phyloP scores from a whole-genome alignment of 2,797 vertebrate species.

The Myotis planiceps region DNA sequence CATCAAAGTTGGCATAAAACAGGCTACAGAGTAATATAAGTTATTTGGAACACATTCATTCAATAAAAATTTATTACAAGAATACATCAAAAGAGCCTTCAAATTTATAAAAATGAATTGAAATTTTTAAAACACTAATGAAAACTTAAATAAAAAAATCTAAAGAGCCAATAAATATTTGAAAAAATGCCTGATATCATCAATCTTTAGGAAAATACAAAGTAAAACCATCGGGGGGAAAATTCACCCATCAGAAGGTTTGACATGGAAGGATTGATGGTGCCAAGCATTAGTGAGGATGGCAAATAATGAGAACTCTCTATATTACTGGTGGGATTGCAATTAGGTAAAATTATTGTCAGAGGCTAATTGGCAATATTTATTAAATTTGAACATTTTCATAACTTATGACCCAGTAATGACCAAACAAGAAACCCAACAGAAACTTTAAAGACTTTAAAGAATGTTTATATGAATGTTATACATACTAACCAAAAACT shows the following conservation, averaged over 20 bases:
- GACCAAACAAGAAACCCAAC: background rate
- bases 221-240: background rate
- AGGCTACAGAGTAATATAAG: background rate
- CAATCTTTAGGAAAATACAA: background rate
- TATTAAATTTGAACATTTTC: background rate
- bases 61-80: background rate
- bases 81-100: background rate
- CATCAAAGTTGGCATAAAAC: background rate
- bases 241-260: background rate
- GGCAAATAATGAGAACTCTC: background rate
- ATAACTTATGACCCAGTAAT: background rate
- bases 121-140: background rate
- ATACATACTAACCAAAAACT: background rate
- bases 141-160: background rate
- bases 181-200: background rate
- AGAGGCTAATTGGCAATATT: background rate
- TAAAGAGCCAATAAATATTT: background rate
- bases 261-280: background rate
- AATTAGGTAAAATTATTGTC: background rate
- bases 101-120: background rate
- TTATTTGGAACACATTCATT: background rate
- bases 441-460: background rate
- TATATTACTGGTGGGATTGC: background rate
- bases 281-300: background rate
- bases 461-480: background rate